Evolutionary conservation across 2,888 invertebrate species (phyloP).

Genomic region (Rotaria macrura): DNA sequence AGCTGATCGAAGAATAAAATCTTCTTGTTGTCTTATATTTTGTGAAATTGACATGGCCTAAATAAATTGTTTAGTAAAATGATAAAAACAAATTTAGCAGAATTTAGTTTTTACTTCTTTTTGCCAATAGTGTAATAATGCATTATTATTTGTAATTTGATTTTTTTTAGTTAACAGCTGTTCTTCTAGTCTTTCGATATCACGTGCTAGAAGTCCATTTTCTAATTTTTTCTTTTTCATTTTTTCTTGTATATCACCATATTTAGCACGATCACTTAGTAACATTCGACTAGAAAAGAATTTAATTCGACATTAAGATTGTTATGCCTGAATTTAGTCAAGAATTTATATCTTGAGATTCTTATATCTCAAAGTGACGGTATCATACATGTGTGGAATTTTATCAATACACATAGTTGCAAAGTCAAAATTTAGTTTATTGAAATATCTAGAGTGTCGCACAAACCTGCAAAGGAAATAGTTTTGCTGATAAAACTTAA

Average conservation of each 20-base stretch:
- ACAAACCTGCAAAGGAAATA: no score
- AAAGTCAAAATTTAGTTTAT: no score
- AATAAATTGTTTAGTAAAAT: neutral
- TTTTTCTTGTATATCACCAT: neutral
- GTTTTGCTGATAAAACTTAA: no score
- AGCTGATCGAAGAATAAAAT: neutral
- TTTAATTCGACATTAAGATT: no score
- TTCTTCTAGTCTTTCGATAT: neutral
- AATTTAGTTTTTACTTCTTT: neutral
- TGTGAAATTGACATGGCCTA: neutral
- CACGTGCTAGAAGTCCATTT: neutral
- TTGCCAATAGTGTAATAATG: neutral
- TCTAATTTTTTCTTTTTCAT: constrained; percentile 14
- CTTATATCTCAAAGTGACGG: no score
- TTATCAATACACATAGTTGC: no score
- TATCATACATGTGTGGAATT: no score
- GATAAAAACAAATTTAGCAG: no score
- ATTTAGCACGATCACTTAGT: neutral
- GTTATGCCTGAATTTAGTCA: no score
- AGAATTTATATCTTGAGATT: no score
- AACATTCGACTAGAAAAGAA: neutral
- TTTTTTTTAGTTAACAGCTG: neutral
- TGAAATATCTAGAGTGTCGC: no score
- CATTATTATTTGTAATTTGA: neutral
- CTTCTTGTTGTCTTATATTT: neutral